Conservation (phyloP, 2,888 invertebrate genomes). For the Sarcophaga carnaria region DNA sequence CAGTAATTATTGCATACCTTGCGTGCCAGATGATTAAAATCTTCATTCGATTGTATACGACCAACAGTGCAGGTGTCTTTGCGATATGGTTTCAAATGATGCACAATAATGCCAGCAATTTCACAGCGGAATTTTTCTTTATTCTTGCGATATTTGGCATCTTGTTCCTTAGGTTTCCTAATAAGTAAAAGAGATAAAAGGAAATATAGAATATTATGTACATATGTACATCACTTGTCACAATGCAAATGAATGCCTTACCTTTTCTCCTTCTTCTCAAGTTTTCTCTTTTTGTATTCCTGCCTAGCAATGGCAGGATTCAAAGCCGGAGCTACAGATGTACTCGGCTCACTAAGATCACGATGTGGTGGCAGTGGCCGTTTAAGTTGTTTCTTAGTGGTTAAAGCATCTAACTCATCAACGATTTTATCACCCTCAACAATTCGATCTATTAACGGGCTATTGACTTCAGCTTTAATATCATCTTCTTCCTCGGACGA, state of each 20-base stretch:
- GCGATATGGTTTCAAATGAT: conserved; percentile 93
- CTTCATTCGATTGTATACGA: conserved; percentile 93
- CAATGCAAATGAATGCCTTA: conserved; percentile 44
- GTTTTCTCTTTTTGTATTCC: conserved; percentile 74
- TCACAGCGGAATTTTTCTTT: conserved; percentile 93
- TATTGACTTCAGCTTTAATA: conserved; percentile 73
- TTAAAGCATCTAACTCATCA: conserved; percentile 79
- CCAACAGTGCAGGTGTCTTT: conserved; percentile 92
- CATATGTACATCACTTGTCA: background rate
- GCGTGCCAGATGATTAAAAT: conserved; percentile 96
- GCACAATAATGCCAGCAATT: conserved; percentile 92
- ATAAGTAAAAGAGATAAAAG: conserved; percentile 37
- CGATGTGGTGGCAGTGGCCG: conserved; percentile 72
- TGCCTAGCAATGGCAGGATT: conserved; percentile 57
- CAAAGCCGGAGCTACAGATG: conserved; percentile 58
- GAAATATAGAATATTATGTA: background rate
- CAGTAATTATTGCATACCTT: conserved; percentile 85
- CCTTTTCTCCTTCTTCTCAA: conserved; percentile 75
- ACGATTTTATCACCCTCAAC: conserved; percentile 78
- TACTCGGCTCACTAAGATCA: conserved; percentile 67
- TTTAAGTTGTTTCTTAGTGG: conserved; percentile 74
- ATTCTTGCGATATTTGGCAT: conserved; percentile 87
- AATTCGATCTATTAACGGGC: conserved; percentile 75
- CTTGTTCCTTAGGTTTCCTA: conserved; percentile 73
- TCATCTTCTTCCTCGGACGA: conserved; percentile 77